Evolutionary conservation across 2,113 vertebrate genomes (phyloP).

Genomic region (Lophotis ruficrista): DNA sequence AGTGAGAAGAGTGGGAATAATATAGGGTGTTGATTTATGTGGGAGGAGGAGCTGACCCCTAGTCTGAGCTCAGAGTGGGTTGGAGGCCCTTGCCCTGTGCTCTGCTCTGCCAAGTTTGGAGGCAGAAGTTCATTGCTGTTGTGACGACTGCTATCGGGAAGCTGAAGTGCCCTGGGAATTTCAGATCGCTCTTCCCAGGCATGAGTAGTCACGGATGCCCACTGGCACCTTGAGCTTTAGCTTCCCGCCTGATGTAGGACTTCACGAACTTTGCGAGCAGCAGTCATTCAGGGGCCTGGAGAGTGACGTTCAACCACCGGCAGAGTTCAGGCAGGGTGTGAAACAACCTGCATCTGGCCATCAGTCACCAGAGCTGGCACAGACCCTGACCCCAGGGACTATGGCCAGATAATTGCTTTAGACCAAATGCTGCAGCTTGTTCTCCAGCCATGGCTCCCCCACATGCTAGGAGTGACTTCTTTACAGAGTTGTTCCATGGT

Average conservation of each 20-base stretch:
- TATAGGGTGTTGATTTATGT: not conserved
- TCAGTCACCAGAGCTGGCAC: not conserved
- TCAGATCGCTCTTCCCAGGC: not conserved
- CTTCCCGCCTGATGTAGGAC: rapidly evolving
- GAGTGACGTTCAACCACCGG: rapidly evolving
- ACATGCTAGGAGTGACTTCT: not conserved
- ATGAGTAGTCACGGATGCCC: rapidly evolving
- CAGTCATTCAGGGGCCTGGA: not conserved
- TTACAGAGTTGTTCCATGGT: not conserved
- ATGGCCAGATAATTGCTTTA: not conserved
- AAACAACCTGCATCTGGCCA: not conserved
- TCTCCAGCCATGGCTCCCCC: rapidly evolving
- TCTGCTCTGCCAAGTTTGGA: not conserved
- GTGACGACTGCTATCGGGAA: not conserved
- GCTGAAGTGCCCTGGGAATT: not conserved
- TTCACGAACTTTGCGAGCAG: not conserved
- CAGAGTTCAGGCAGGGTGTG: not conserved
- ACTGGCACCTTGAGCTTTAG: not conserved
- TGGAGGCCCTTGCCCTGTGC: not conserved
- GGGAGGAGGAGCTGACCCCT: not conserved
- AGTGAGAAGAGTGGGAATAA: not conserved
- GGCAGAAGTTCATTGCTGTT: not conserved
- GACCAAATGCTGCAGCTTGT: not conserved
- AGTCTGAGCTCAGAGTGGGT: not conserved
- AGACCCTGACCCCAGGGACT: not conserved